Base-by-base conservation (phyloP, 2,888 invertebrate genomes). In the Zaprionus lineosus region DNA sequence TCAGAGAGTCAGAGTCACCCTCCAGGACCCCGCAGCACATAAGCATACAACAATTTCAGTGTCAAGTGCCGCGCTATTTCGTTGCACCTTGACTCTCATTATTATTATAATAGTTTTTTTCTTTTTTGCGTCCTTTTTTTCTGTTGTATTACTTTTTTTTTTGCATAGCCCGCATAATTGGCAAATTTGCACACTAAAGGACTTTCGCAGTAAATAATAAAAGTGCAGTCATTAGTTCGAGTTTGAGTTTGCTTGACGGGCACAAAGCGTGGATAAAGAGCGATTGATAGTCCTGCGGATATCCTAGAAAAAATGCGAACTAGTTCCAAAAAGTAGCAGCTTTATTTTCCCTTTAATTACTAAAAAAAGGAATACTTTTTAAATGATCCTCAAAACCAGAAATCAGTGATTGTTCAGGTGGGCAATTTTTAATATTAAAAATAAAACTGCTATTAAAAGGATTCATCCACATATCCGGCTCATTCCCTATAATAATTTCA, bases 21-120 rank as follows among this genome's bases (percentile, higher is more conserved):
- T 41, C 39, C 47, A 36, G 43, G 37, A 33, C 2, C 33, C 31
- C 11, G 7, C 41, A 9, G 33, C 34, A 15, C 37, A 12, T 41
- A 40, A 19, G 16, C 26, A 19, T 7, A 36, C 40, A n/a, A n/a
- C 69, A 50, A 51, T 26, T 41, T 29, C 51, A 48, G 53, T 44
- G 72, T 74, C 79, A 83, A 77, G 77, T 76, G 75, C 66, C 79
- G 76, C 82, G 82, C 60, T 59, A 75, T 78, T 77, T 65, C 51
- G 61, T 73, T 83, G 83, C 83, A 84, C 79, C 83, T 84, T 84
- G 84, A 84, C 77, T 78, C 64, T 59, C 47, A 57, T 57, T 40
- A 53, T 60, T 44, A 63, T 50, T 52, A 39, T 24, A 14, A 55
- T 41, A 55, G 52, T 60, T 46, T 37, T 40, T 40, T 50, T 24